These are phyloP conservation scores for Zaprionus taronus DNA, from an alignment of 1,140 invertebrate species.

Conservation along the genomic window DNA sequence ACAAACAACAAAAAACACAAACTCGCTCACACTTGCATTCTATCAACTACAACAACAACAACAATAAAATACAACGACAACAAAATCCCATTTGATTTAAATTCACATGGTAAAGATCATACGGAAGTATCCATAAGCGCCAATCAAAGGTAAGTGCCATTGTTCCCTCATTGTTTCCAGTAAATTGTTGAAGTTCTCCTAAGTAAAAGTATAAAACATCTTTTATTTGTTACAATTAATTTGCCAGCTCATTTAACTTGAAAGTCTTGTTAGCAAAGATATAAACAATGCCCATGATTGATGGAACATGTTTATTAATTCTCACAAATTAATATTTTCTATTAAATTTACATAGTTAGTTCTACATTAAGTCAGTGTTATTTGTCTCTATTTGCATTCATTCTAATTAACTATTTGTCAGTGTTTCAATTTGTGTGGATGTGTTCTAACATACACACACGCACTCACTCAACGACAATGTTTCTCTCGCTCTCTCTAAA, in stretches of 20 bases:
- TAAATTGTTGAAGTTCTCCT: neutral
- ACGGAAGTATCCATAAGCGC: slow-evolving; percentile 82
- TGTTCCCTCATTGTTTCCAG: slow-evolving; percentile 1
- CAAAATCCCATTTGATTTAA: slow-evolving; percentile 52
- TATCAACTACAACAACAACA: slow-evolving; percentile 33
- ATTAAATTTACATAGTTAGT: neutral
- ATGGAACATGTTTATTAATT: neutral
- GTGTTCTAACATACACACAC: neutral
- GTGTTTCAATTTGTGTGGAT: neutral
- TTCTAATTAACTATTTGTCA: neutral
- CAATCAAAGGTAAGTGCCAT: slow-evolving; percentile 78
- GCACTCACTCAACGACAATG: too few species aligned
- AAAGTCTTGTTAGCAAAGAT: neutral
- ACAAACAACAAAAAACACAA: slow-evolving; percentile 42
- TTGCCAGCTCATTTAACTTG: neutral
- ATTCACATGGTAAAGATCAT: slow-evolving; percentile 73
- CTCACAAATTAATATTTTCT: neutral
- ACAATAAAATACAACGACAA: slow-evolving; percentile 34
- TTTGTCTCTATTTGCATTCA: neutral
- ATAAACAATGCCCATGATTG: neutral
- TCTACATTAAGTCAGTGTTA: neutral
- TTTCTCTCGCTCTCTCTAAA: neutral
- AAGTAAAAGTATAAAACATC: neutral
- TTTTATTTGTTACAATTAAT: neutral
- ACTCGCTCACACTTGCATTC: slow-evolving; percentile 22